Evolutionary conservation across 2,113 vertebrate species (phyloP).

Genomic region (Erythrocercus mccallii): DNA sequence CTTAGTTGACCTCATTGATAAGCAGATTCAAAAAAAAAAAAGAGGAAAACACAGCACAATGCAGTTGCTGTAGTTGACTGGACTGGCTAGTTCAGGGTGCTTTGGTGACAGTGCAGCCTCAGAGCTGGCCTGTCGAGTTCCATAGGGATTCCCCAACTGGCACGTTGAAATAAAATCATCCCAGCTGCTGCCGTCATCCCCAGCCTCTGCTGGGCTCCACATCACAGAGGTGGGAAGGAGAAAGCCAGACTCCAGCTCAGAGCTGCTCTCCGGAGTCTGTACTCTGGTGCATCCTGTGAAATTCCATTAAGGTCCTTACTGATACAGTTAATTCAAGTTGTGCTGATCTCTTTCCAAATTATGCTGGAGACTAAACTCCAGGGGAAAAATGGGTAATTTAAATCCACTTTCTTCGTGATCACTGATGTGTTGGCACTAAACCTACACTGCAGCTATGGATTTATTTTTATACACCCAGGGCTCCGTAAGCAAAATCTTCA

Average conservation of each 20-base stretch:
- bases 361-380: background rate
- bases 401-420: background rate
- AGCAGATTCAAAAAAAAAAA: background rate
- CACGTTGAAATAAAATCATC: background rate
- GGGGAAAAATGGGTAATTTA: background rate
- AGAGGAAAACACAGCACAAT: background rate
- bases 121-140: background rate
- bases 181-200: background rate
- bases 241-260: background rate
- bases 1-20: background rate
- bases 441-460: background rate
- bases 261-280: background rate
- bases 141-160: background rate
- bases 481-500: background rate
- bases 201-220: background rate
- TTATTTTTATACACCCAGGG: background rate
- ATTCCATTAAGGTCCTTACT: background rate
- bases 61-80: background rate
- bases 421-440: background rate
- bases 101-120: background rate
- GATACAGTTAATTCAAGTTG: background rate
- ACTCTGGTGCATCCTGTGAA: background rate
- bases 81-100: background rate
- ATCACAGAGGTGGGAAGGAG: background rate
- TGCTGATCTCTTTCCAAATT: background rate